Base-by-base conservation (phyloP, 1,140 invertebrate species). In the Stegodyphus mimosarum region DNA sequence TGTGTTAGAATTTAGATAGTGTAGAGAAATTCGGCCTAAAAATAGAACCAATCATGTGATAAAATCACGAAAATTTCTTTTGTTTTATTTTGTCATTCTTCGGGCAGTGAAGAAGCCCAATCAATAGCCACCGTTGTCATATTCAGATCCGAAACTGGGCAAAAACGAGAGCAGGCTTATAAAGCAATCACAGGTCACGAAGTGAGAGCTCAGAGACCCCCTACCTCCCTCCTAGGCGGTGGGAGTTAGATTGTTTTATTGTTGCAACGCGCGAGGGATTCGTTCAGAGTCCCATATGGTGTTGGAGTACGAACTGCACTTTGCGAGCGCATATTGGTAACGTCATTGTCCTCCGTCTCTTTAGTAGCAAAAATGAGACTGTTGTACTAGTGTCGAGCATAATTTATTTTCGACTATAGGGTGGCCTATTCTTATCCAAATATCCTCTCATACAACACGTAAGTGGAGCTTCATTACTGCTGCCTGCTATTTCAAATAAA, bases 361-460 rank as follows among this genome's bases (percentile, higher is more conserved):
- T 52, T n/a, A 67, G 17, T 52, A 52, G 48, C 6, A 49, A 15
- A 10, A 55, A 55, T 33, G 49, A 64, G 74, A 76, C 33, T 33
- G 33, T 33, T 33, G 33, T 33, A 33, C 33, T 33, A 33, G 33
- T 60, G 60, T 18, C 48, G 55, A 60, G 50, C 49, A 48, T 10
- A 50, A 79, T 79, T 79, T 67, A 79, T 79, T 66, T 17, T 52
- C 52, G 15, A n/a, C 64, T 33, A 70, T 66, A 18, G 51, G 64
- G 77, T 49, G 78, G 53, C 51, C 66, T 52, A 81, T 81, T 81
- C 78, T 72, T 81, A 72, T 7, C 69, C 78, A 81, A 81, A 81
- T 81, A 72, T 33, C 33, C 33, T 33, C 33, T 33, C 33, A 33
- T 33, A 33, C 33, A 33, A 33, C 33, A 3, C 33, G 33, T 33